Evolutionary conservation across 2,888 invertebrate genomes (phyloP), one percentile per base, ranked within the genome.

Genomic region (Eristalinus sepulchralis): DNA sequence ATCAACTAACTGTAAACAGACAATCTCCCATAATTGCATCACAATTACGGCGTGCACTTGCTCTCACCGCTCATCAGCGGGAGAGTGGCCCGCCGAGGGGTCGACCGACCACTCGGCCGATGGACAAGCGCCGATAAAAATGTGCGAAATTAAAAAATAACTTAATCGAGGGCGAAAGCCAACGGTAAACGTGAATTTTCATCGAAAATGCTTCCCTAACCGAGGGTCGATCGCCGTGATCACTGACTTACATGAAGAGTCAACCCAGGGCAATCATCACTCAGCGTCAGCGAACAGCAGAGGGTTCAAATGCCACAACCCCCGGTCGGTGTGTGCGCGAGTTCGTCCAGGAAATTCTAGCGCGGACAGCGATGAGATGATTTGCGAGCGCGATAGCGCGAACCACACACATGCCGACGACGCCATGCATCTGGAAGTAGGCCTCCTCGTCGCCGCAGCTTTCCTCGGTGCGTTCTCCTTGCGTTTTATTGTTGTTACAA

Each of bases 11-110:
- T 83, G 86, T 83, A 83, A 83, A 86, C 60, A 75, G 66, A 36
- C 86, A 83, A 86, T 83, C 78, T 64, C 62, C 72, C 72, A 81
- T 81, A 85, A 85, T 85, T 85, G 77, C 81, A 81, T 63, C n/a
- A 77, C 81, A 85, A 85, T 85, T 81, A 82, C 81, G 27, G 27
- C 27, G 27, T 59, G 68, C 84, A 85, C 84, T 81, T 85, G 84
- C 47, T 63, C 31, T 17, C 59, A 6, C 39, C 27, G 27, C n/a
- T 11, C 39, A 60, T 17, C 59, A 59, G 5, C 9, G 17, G 17
- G 39, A 55, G 22, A 36, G 31, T 36, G 47, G 13, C 27, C 59
- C 66, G 34, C 47, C 11, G 47, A 71, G 76, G 75, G 70, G 70
- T 66, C 31, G 22, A 36, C 33, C 22, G n/a, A 34, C 20, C 22